phyloP scores from a whole-genome alignment of 2,888 invertebrate species.

The Athrips mouffetella region DNA sequence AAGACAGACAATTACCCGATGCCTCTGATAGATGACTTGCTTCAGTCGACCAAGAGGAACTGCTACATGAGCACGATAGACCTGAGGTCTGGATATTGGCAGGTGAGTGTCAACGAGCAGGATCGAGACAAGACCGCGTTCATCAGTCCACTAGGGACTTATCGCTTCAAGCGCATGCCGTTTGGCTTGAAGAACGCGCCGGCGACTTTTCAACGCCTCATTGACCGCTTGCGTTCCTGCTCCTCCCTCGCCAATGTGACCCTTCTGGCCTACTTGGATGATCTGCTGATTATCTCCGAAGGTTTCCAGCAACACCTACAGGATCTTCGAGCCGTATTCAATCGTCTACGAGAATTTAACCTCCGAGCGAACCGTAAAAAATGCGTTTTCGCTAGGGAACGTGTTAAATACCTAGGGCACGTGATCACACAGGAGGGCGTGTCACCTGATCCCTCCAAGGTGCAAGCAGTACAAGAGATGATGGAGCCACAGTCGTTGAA shows the following conservation, averaged over 20 bases:
- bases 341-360: conserved; percentile 22
- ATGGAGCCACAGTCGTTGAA: conserved; percentile 15
- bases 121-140: conserved; percentile 39
- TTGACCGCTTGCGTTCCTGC: conserved; percentile 25
- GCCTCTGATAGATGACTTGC: conserved; percentile 46
- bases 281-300: conserved; percentile 32
- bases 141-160: conserved; percentile 39
- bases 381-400: conserved; percentile 26
- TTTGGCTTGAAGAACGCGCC: conserved; percentile 32
- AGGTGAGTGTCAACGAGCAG: conserved; percentile 30
- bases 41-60: conserved; percentile 36
- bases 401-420: conserved; percentile 28
- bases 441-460: conserved; percentile 23
- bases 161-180: conserved; percentile 38
- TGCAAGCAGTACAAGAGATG: conserved; percentile 22
- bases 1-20: conserved; percentile 38
- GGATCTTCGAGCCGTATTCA: conserved; percentile 31
- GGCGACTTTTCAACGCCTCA: conserved; percentile 39
- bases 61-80: no score
- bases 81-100: conserved; percentile 47
- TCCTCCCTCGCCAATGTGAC: conserved; percentile 23
- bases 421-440: conserved; percentile 24
- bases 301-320: conserved; percentile 26
- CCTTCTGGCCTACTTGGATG: conserved; percentile 36
- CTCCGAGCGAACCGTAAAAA: conserved; percentile 31